phyloP scores from a whole-genome alignment of 2,113 vertebrate species.

The Glaucomys volans region DNA sequence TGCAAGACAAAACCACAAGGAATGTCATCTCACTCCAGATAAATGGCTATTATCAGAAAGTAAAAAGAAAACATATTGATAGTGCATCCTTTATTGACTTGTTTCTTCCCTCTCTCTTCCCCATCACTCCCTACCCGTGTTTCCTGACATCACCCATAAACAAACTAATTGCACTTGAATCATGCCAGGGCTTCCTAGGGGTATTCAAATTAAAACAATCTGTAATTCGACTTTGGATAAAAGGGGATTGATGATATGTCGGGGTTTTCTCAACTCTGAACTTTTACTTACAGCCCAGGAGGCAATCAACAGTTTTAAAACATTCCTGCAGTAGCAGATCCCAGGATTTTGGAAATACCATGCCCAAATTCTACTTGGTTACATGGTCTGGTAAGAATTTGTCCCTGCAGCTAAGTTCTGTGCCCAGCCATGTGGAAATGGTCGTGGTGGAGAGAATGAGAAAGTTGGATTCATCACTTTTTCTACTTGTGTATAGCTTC shows the following conservation, averaged over 20 bases:
- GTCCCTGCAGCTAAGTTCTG: neutral
- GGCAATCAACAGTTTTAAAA: neutral
- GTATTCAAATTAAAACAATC: neutral
- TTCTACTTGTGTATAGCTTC: too few species aligned
- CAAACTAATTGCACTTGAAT: constrained; percentile 33
- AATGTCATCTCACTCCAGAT: neutral
- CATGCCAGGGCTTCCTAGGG: neutral
- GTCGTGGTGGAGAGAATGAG: too few species aligned
- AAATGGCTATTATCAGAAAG: neutral
- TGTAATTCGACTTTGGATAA: constrained; percentile 6
- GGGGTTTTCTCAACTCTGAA: neutral
- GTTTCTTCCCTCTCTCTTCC: neutral
- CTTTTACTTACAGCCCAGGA: neutral
- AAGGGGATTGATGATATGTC: neutral
- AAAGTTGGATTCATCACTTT: too few species aligned
- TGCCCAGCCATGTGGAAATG: too few species aligned
- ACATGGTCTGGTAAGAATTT: constrained; percentile 22
- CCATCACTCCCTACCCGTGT: neutral
- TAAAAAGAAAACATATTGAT: neutral
- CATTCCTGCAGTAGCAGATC: neutral
- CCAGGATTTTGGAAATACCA: neutral
- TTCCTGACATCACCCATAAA: neutral
- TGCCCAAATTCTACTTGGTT: neutral
- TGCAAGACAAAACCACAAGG: neutral
- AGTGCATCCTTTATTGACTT: neutral